phyloP scores from a whole-genome alignment of 2,888 invertebrate genomes.

The Deroplatys truncata region DNA sequence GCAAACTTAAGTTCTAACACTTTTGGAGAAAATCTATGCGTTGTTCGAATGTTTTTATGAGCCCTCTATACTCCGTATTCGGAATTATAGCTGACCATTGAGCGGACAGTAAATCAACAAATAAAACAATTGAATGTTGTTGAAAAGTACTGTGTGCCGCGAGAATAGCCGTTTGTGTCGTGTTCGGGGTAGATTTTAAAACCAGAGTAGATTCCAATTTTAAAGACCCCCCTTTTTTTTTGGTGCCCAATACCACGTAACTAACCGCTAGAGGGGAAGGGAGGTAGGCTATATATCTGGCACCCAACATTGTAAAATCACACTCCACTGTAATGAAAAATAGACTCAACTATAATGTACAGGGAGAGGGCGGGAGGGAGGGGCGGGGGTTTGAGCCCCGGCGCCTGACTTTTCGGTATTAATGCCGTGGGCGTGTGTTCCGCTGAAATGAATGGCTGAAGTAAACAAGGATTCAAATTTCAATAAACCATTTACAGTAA shows the following conservation, averaged over 20 bases:
- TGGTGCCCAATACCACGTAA: neutral
- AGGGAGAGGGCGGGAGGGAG: neutral
- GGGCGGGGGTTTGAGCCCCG: conserved; percentile 3
- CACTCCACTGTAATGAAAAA: conserved; percentile 4
- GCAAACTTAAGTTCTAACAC: no score
- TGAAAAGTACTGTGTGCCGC: neutral
- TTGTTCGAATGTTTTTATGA: neutral
- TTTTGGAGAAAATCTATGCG: neutral
- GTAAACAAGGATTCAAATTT: conserved; percentile 16
- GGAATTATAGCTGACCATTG: neutral
- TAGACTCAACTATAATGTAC: neutral
- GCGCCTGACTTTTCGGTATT: conserved; percentile 1
- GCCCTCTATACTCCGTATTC: neutral
- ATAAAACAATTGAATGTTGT: neutral
- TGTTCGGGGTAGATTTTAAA: neutral
- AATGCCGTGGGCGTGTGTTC: neutral
- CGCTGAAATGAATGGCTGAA: conserved; percentile 1
- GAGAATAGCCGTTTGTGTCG: neutral
- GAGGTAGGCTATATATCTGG: neutral
- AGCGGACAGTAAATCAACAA: neutral
- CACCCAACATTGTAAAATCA: conserved; percentile 1
- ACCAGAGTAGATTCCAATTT: neutral
- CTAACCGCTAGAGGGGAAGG: neutral
- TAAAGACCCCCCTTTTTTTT: neutral
- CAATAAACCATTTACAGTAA: conserved; percentile 17